Conservation (phyloP, 2,113 vertebrate genomes). For the Ciconia maguari region DNA sequence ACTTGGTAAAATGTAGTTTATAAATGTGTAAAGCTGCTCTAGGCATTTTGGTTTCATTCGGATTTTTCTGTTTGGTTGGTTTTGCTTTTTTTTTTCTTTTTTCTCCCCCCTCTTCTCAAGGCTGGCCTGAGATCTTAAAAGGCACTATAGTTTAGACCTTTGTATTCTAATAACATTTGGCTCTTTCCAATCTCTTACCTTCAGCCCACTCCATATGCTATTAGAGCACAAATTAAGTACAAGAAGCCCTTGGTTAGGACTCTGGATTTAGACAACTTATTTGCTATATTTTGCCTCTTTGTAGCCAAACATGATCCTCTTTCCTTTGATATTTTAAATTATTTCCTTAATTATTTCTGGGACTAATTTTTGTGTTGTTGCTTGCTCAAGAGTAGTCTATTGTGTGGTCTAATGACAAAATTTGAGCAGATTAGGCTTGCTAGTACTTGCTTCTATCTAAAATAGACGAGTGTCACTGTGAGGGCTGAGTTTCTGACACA, state of each 20-base stretch:
- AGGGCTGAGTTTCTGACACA: conserved; percentile 26
- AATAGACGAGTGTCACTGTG: neutral
- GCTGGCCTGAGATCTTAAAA: neutral
- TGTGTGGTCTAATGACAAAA: conserved; percentile 15
- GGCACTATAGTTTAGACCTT: neutral
- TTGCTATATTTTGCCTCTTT: neutral
- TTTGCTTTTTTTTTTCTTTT: neutral
- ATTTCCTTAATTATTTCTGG: neutral
- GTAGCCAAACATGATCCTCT: neutral
- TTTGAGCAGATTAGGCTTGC: conserved; percentile 8
- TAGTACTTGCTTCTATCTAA: neutral
- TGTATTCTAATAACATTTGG: neutral
- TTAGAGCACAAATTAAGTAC: neutral
- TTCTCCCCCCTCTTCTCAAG: neutral
- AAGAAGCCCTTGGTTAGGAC: neutral
- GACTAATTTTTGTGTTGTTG: neutral
- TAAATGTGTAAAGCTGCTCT: neutral
- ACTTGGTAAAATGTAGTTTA: neutral
- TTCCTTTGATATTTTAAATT: neutral
- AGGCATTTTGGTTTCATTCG: neutral
- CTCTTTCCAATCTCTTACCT: neutral
- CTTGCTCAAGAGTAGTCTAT: neutral
- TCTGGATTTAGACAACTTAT: neutral
- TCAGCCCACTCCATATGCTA: neutral
- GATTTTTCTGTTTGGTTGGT: neutral